phyloP scores from a whole-genome alignment of 2,113 vertebrate genomes.

The Onychostoma macrolepis region DNA sequence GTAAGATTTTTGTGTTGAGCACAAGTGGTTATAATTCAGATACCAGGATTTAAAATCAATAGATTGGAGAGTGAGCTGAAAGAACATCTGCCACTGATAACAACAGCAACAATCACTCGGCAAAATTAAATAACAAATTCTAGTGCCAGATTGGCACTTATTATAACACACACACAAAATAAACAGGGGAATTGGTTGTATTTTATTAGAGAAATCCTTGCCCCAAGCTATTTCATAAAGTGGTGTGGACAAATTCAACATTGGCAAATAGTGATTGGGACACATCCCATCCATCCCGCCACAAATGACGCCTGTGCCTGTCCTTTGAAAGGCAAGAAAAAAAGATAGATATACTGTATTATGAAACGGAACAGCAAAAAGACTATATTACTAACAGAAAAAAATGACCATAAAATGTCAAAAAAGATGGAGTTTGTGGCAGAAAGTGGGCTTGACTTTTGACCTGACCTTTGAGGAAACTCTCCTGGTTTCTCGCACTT shows the following conservation, averaged over 20 bases:
- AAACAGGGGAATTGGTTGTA: neutral
- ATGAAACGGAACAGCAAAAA: neutral
- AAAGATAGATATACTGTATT: neutral
- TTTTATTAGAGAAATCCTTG: neutral
- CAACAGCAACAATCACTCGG: neutral
- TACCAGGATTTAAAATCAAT: neutral
- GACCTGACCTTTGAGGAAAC: conserved; percentile 19
- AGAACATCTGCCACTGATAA: neutral
- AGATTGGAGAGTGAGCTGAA: neutral
- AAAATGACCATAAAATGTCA: neutral
- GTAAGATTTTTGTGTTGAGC: neutral
- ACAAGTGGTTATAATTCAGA: neutral
- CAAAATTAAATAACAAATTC: neutral
- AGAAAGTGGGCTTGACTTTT: conserved; percentile 9
- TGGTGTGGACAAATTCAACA: neutral
- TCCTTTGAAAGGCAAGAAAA: neutral
- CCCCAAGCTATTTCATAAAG: neutral
- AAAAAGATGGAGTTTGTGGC: conserved; percentile 16
- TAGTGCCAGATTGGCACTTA: neutral
- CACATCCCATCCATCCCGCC: neutral
- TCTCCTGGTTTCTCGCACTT: neutral
- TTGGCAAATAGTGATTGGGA: neutral
- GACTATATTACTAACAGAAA: neutral
- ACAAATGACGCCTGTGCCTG: neutral
- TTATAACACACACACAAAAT: neutral